A percentile compares a stretch with the other conserved stretches of the same genome.
Evolutionary conservation across 2,797 vertebrate genomes (phyloP).

Genomic region (Alosa sapidissima): DNA sequence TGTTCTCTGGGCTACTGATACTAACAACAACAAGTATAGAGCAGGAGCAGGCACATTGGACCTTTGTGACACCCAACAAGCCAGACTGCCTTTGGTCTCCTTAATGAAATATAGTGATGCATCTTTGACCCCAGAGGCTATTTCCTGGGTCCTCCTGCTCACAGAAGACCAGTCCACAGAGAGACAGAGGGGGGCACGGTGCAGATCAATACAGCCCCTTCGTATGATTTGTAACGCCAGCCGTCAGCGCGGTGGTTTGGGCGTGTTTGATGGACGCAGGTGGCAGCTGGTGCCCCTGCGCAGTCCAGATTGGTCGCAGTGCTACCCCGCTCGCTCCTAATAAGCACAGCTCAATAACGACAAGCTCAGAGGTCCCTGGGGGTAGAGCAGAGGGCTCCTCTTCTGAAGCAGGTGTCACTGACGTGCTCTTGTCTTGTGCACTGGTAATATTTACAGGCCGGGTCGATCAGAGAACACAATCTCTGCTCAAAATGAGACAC

Average conservation of each 20-base stretch:
- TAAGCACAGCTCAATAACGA: constrained; percentile 8
- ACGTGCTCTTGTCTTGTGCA: background rate
- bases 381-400: background rate
- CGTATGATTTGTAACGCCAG: background rate
- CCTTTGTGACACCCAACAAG: background rate
- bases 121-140: background rate
- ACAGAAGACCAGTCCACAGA: background rate
- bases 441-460: background rate
- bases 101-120: background rate
- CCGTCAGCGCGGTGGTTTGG: background rate
- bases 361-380: background rate
- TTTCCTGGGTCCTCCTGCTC: background rate
- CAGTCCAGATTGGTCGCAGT: background rate
- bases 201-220: constrained; percentile 12
- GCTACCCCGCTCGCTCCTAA: background rate
- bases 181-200: background rate
- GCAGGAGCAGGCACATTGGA: background rate
- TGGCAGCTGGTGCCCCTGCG: background rate
- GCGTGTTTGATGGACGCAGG: background rate
- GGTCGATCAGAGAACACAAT: background rate
- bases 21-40: background rate
- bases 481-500: background rate
- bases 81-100: background rate
- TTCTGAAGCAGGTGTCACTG: constrained; percentile 3
- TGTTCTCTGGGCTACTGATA: background rate